These are phyloP conservation scores for Epinephelus awoara DNA, from an alignment of 2,797 vertebrate species.

Conservation along the genomic window DNA sequence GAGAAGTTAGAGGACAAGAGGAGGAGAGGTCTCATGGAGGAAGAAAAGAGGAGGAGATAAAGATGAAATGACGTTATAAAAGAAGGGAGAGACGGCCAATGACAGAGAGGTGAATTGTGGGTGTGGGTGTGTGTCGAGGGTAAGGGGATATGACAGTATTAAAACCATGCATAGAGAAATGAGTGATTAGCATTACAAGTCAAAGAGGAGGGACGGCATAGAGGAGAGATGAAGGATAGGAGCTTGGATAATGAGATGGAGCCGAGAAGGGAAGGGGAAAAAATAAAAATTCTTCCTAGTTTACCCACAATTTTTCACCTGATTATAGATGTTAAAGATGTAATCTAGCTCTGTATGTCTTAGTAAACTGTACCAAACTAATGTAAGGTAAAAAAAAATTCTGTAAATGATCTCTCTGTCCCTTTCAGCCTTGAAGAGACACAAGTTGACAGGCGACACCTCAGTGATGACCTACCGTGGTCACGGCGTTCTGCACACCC, in stretches of 20 bases:
- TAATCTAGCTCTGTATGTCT: not conserved
- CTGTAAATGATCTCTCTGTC: not conserved
- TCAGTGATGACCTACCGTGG: slow-evolving; percentile 96
- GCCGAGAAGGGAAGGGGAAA: not conserved
- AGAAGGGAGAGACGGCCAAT: not conserved
- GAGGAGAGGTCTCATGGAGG: slow-evolving; percentile 4
- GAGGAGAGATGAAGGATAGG: slow-evolving; percentile 35
- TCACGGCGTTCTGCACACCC: slow-evolving; percentile 93
- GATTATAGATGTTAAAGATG: not conserved
- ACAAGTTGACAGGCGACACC: slow-evolving; percentile 92
- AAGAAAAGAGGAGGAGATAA: slow-evolving; percentile 19
- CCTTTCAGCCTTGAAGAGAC: slow-evolving; percentile 88
- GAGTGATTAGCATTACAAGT: slow-evolving; percentile 28
- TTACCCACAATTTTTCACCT: not conserved
- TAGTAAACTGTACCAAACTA: not conserved
- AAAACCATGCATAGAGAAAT: slow-evolving; percentile 9
- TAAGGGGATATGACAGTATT: slow-evolving; percentile 15
- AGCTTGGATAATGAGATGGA: slow-evolving; percentile 21
- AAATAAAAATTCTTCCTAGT: not conserved
- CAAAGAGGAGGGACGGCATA: slow-evolving; percentile 15
- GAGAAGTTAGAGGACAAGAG: slow-evolving; percentile 12
- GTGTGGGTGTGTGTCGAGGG: not conserved
- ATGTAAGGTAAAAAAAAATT: not conserved
- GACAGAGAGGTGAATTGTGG: slow-evolving; percentile 29
- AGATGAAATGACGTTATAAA: slow-evolving; percentile 22